Evolutionary conservation across 2,888 invertebrate species (phyloP).

Genomic region (Cynaeus angustus): DNA sequence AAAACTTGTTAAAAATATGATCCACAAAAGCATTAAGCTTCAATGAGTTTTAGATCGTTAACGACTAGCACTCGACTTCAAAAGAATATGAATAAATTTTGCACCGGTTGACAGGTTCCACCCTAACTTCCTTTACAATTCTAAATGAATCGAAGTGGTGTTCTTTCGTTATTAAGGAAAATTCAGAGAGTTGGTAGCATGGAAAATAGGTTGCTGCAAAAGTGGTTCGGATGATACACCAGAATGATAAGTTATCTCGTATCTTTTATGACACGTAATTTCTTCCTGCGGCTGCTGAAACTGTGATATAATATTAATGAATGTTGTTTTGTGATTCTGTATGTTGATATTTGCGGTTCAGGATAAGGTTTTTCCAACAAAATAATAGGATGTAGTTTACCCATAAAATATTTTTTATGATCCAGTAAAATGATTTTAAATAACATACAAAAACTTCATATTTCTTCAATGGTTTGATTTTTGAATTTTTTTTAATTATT

Average conservation of each 20-base stretch:
- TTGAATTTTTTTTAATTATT: too few relatives aligned
- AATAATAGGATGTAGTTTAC: too few relatives aligned
- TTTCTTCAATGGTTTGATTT: too few relatives aligned
- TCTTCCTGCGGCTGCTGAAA: conserved; percentile 7
- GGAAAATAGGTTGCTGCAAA: conserved; percentile 1
- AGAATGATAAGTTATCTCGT: conserved; percentile 9
- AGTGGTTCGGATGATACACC: not conserved
- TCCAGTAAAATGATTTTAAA: too few relatives aligned
- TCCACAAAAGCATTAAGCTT: conserved; percentile 19
- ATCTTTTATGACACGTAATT: conserved; percentile 8
- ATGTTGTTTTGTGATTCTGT: not conserved
- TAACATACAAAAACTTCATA: too few relatives aligned
- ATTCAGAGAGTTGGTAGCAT: too few relatives aligned
- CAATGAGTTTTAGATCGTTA: conserved; percentile 28
- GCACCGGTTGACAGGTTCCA: conserved; percentile 4
- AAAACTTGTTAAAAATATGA: conserved; percentile 32
- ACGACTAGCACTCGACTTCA: conserved; percentile 29
- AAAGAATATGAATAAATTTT: conserved; percentile 32
- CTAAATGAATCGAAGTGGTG: not conserved
- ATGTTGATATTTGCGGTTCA: too few relatives aligned
- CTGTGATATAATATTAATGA: conserved; percentile 7
- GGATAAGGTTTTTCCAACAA: too few relatives aligned
- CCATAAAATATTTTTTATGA: too few relatives aligned
- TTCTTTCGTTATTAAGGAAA: not conserved
- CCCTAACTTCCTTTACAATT: not conserved